These are phyloP conservation scores for Alouatta palliata DNA, from an alignment of 2,113 vertebrate genomes.

Conservation along the genomic window DNA sequence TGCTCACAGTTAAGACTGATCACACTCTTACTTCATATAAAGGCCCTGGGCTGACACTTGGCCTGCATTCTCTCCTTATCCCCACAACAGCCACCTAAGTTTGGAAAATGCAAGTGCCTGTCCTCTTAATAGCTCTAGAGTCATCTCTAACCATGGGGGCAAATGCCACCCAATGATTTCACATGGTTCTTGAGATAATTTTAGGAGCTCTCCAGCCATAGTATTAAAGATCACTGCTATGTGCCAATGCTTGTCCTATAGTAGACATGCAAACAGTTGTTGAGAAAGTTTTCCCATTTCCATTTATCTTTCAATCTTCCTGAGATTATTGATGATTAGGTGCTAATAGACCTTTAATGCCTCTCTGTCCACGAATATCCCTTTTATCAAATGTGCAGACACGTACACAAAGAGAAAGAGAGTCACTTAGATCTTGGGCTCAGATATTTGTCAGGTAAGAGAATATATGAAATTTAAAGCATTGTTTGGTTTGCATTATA, in stretches of 20 bases:
- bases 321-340: background rate
- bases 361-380: background rate
- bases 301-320: background rate
- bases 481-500: background rate
- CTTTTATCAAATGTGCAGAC: background rate
- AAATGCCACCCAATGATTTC: rapidly evolving
- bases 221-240: rapidly evolving
- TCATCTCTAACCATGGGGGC: background rate
- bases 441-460: background rate
- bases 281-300: background rate
- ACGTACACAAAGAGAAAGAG: background rate
- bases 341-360: background rate
- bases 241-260: rapidly evolving
- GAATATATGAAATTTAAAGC: background rate
- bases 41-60: rapidly evolving
- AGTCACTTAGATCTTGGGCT: background rate
- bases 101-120: background rate
- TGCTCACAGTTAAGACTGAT: rapidly evolving
- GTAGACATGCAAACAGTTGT: rapidly evolving
- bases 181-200: background rate
- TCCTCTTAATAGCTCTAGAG: background rate
- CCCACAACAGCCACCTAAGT: background rate
- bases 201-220: too few species aligned
- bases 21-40: rapidly evolving
- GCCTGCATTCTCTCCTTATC: rapidly evolving